Evolutionary conservation across 1,140 invertebrate species (phyloP), one percentile per base, ranked within the genome.

Genomic region (Drosophila murphyi): DNA sequence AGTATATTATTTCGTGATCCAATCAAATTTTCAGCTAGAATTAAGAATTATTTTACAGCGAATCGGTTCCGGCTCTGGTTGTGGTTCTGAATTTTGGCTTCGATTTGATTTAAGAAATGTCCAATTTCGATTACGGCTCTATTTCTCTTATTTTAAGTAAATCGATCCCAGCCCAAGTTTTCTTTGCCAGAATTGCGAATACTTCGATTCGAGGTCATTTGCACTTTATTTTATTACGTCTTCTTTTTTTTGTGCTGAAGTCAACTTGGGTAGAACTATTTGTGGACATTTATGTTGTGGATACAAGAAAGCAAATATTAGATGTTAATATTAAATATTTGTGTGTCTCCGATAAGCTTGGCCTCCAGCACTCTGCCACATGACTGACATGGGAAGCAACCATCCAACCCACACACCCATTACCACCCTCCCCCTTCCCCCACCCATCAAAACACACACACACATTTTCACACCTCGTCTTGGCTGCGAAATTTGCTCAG

Each of bases 401-500:
- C 20, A 20, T 20, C 20, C 20, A 20, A 41, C 10, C 39, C 39
- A n/a, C 39, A n/a, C 20, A 20, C 20, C 20, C 20, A 20, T 20
- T 20, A 20, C 20, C 20, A 20, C 20, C 20, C 20, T 20, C 20
- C 20, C 20, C 20, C 20, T 20, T 0, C 1, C 20, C 0, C 1
- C 20, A 20, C 20, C 20, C 20, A 1, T 1, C 20, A 20, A 20
- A 1, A 20, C 1, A 20, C 1, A 20, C 20, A 20, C 20, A 20
- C 20, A 20, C 20, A 20, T 20, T 20, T 20, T 20, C 20, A 20
- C 20, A 20, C 20, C 20, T 20, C 20, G 20, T 20, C 20, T 20
- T 20, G 20, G 20, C 20, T 56, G 80, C 68, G 51, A 82, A 86
- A 86, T 88, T 86, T 82, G 50, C 76, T 43, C 57, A 88, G 69